Evolutionary conservation across 2,888 invertebrate species (phyloP), one percentile per base, ranked within the genome.

Genomic region (Euclidia mi): DNA sequence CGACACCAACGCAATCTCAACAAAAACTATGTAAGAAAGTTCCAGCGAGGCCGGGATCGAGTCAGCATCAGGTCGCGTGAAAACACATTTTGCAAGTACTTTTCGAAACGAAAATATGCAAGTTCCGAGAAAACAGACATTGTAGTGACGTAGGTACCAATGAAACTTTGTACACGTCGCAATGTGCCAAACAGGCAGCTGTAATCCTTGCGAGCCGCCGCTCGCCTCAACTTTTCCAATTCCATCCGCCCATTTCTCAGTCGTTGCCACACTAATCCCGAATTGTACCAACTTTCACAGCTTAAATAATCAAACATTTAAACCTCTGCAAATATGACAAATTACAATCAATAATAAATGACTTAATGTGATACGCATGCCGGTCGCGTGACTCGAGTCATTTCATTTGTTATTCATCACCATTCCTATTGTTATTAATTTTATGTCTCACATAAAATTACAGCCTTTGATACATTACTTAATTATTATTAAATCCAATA

Each of bases 181-280:
- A 79, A 80, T 83, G 79, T 86, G 75, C 80, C 83, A 81, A 85
- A 84, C 79, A 81, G 75, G 72, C 66, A 70, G 71, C 79, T 71
- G 85, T 88, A 90, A 89, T 89, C 89, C 89, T 78, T 71, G 81
- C 78, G 73, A 74, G 71, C 77, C 71, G 69, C 69, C 74, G 77
- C 53, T 66, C 76, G 78, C 80, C 77, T 76, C 84, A 91, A 91
- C 89, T 91, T 91, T 91, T 89, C 89, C 90, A 90, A 90, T 90
- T 90, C 88, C 83, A 73, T 72, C 80, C 83, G 70, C 74, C 84
- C 82, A 85, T 85, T 88, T 84, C 85, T 87, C 86, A 86, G 84
- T 52, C 80, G 84, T 81, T 83, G 81, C 82, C 78, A 79, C 78
- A 82, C 83, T 87, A 87, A 86, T 85, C 84, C 82, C 74, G 71